Conservation (phyloP, 2,888 invertebrate genomes). For the Osedax frankpressi region DNA sequence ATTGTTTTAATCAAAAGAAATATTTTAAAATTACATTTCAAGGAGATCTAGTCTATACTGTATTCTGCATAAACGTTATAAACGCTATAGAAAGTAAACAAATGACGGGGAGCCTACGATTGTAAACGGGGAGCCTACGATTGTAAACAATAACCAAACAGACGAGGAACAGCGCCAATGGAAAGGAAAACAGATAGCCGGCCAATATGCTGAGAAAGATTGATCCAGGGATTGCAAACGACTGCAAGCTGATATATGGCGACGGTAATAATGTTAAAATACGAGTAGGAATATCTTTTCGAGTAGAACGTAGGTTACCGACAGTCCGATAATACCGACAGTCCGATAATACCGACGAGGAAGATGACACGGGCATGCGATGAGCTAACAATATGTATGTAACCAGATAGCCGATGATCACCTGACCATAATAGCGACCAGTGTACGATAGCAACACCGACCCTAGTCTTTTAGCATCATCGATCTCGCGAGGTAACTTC, state of each 20-base stretch:
- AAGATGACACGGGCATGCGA: not conserved
- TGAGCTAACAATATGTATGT: constrained; percentile 79
- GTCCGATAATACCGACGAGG: no score
- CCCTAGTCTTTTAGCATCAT: constrained; percentile 87
- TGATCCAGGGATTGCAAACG: constrained; percentile 98
- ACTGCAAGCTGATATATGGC: constrained; percentile 57
- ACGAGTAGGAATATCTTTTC: no score
- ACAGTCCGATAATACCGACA: no score
- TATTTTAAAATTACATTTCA: no score
- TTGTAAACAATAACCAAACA: constrained; percentile 47
- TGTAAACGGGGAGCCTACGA: no score
- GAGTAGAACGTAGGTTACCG: not conserved
- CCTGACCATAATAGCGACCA: constrained; percentile 79
- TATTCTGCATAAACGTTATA: no score
- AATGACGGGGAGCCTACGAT: not conserved
- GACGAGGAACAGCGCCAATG: constrained; percentile 68
- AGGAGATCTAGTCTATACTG: no score
- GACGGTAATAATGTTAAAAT: not conserved
- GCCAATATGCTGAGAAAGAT: constrained; percentile 90
- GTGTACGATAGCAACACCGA: constrained; percentile 79
- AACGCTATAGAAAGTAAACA: not conserved
- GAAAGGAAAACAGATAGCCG: constrained; percentile 89
- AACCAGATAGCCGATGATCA: constrained; percentile 72
- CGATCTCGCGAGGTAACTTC: constrained; percentile 79
- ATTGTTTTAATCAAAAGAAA: no score